phyloP scores from a whole-genome alignment of 1,140 invertebrate species.

The Drepana arcuata region DNA sequence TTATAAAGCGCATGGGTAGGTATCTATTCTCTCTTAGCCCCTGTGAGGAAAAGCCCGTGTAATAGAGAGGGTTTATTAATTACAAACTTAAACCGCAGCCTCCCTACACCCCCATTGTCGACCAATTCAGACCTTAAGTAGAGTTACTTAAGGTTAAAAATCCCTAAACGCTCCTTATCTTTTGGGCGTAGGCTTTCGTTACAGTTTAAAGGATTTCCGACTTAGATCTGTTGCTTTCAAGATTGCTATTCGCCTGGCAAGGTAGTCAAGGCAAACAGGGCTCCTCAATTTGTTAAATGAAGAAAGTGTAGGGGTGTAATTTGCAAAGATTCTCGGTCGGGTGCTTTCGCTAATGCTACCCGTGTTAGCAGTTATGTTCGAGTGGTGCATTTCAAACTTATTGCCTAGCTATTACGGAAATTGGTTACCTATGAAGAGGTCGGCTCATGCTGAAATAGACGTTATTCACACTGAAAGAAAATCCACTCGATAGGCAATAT shows the following conservation, averaged over 20 bases:
- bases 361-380: slow-evolving; percentile 47
- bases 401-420: too few relatives aligned
- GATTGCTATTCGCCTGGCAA: slow-evolving; percentile 20
- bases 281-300: slow-evolving; percentile 70
- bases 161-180: slow-evolving; percentile 47
- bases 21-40: slow-evolving; percentile 31
- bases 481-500: too few relatives aligned
- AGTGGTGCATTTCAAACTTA: background rate
- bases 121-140: slow-evolving; percentile 40
- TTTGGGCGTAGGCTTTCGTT: slow-evolving; percentile 46
- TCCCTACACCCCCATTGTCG: slow-evolving; percentile 19
- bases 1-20: too few relatives aligned
- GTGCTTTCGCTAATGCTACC: slow-evolving; percentile 28
- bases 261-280: slow-evolving; percentile 23
- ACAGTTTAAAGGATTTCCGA: slow-evolving; percentile 22
- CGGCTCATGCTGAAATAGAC: too few relatives aligned
- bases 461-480: too few relatives aligned
- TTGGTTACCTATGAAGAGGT: too few relatives aligned
- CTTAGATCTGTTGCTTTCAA: slow-evolving; percentile 20
- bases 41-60: slow-evolving; percentile 61
- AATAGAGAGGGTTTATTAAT: slow-evolving; percentile 71
- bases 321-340: slow-evolving; percentile 45
- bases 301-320: slow-evolving; percentile 66
- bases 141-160: slow-evolving; percentile 45
- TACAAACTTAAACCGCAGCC: slow-evolving; percentile 66